phyloP scores from a whole-genome alignment of 2,113 vertebrate species.

The Pelodiscus sinensis region DNA sequence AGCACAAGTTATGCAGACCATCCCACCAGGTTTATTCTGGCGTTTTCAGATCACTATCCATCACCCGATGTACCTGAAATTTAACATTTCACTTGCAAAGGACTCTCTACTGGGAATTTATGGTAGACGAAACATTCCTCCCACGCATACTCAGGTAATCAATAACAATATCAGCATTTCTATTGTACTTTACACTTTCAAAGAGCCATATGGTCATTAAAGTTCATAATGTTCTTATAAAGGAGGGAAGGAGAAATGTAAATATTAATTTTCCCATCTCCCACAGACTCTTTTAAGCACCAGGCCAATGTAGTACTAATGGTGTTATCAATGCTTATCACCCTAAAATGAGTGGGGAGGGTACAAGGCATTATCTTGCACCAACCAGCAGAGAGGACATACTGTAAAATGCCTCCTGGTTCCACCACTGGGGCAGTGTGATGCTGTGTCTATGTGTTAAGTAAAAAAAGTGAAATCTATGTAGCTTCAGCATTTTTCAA shows the following conservation, averaged over 20 bases:
- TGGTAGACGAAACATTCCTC: slow-evolving; percentile 96
- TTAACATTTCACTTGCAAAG: slow-evolving; percentile 94
- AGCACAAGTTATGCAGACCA: slow-evolving; percentile 91
- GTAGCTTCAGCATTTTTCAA: not conserved
- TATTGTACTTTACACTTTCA: fast-evolving
- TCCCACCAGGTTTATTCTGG: slow-evolving; percentile 97
- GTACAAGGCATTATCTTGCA: not conserved
- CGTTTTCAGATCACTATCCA: slow-evolving; percentile 97
- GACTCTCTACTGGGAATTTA: slow-evolving; percentile 97
- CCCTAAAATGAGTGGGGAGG: not conserved
- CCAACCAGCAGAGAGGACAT: not conserved
- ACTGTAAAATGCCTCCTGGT: not conserved
- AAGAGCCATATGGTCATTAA: not conserved
- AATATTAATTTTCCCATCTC: not conserved
- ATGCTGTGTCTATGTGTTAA: not conserved
- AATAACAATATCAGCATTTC: not conserved
- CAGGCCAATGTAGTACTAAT: not conserved
- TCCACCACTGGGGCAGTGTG: no score
- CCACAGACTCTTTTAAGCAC: not conserved
- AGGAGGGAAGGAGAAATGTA: not conserved
- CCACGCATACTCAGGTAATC: slow-evolving; percentile 97
- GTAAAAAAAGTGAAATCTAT: not conserved
- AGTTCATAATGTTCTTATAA: fast-evolving
- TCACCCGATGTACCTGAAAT: slow-evolving; percentile 95
- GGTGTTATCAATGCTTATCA: not conserved